These are phyloP conservation scores for Triplophysa siluroides DNA, from an alignment of 2,113 vertebrate genomes.

Conservation along the genomic window DNA sequence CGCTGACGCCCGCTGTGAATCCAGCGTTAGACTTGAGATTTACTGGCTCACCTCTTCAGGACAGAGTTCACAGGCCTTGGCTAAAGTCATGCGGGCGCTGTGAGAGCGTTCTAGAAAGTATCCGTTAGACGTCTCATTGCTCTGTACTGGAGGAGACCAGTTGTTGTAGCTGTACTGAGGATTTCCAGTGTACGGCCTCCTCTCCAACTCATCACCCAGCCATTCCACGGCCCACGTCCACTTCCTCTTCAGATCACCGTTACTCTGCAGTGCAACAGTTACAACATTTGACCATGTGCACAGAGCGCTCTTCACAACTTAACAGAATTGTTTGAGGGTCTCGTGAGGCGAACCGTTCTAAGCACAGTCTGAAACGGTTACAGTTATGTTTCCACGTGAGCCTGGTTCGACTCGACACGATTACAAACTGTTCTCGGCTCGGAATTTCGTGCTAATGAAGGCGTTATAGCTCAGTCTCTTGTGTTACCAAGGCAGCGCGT, in stretches of 20 bases:
- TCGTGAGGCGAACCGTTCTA: no score
- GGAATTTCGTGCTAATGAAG: no score
- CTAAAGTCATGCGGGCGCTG: constrained; percentile 97
- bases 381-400: no score
- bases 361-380: no score
- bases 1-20: no score
- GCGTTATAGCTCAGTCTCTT: no score
- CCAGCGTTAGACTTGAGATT: neutral
- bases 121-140: constrained; percentile 98
- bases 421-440: no score
- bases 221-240: constrained; percentile 99
- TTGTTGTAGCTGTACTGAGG: constrained; percentile 98
- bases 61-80: constrained; percentile 98
- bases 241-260: constrained; percentile 96
- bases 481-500: no score
- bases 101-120: constrained; percentile 98
- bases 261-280: constrained; percentile 78
- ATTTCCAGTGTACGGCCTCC: constrained; percentile 94
- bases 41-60: constrained; percentile 93
- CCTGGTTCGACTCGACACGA: no score
- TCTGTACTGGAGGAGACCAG: constrained; percentile 97
- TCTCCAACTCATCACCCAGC: constrained; percentile 96
- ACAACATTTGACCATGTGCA: no score
- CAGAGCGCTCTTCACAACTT: no score
- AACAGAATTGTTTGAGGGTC: no score